These are phyloP conservation scores for Gandaritis pyraliata DNA, from an alignment of 2,888 invertebrate species.

Conservation along the genomic window DNA sequence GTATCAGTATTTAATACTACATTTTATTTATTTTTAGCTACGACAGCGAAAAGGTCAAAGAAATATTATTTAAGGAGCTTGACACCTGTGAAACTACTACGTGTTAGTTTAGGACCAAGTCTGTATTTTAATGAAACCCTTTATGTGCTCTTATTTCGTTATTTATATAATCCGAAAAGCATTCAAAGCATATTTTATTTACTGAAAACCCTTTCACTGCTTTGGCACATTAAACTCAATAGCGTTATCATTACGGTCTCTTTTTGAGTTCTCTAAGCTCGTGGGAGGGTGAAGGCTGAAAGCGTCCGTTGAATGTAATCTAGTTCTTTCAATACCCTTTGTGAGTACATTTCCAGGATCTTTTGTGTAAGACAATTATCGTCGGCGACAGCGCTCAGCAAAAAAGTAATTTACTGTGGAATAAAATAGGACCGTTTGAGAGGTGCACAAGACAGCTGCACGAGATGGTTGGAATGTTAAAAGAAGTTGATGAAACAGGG, in stretches of 20 bases:
- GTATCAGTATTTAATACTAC: too few species aligned
- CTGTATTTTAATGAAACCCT: slow-evolving; percentile 2
- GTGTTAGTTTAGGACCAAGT: slow-evolving; percentile 6
- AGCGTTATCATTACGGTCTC: slow-evolving; percentile 24
- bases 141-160: slow-evolving; percentile 7
- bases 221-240: slow-evolving; percentile 24
- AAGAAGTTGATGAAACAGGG: slow-evolving; percentile 10
- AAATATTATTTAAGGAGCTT: neutral
- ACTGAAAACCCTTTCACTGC: slow-evolving; percentile 19
- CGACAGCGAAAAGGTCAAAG: too few species aligned
- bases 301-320: slow-evolving; percentile 64
- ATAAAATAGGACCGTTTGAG: slow-evolving; percentile 51
- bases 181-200: slow-evolving; percentile 26
- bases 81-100: neutral
- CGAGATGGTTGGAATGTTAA: slow-evolving; percentile 21
- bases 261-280: slow-evolving; percentile 18
- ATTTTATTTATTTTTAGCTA: too few species aligned
- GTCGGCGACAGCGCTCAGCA: slow-evolving; percentile 63
- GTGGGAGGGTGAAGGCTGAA: slow-evolving; percentile 29
- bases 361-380: slow-evolving; percentile 79
- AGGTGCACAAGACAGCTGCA: slow-evolving; percentile 40
- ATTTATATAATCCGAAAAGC: slow-evolving; percentile 21
- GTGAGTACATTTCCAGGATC: slow-evolving; percentile 69
- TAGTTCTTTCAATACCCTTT: slow-evolving; percentile 76
- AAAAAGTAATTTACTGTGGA: slow-evolving; percentile 67